phyloP scores from a whole-genome alignment of 2,113 vertebrate species.

The Platanista minor region DNA sequence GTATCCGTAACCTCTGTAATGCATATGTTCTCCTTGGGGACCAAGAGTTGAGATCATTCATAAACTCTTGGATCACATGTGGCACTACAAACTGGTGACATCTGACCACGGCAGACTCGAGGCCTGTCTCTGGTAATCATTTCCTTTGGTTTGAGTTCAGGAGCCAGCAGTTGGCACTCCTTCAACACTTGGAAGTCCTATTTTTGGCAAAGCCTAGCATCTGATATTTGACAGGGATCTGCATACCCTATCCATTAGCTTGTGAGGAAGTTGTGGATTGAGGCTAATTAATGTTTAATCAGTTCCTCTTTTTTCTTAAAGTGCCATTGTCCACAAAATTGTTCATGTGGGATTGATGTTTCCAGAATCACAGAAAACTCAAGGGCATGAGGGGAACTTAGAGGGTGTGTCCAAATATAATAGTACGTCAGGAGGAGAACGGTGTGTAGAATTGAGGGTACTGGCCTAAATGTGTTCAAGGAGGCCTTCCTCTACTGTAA shows the following conservation, averaged over 20 bases:
- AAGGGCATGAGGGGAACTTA: neutral
- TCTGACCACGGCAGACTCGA: slow-evolving; percentile 37
- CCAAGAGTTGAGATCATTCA: slow-evolving; percentile 33
- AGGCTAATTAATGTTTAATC: slow-evolving; percentile 79
- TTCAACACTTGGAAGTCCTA: slow-evolving; percentile 31
- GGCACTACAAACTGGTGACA: slow-evolving; percentile 39
- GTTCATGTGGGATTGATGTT: slow-evolving; percentile 25
- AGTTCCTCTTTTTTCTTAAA: slow-evolving; percentile 36
- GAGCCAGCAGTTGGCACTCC: slow-evolving; percentile 39
- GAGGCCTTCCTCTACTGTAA: neutral
- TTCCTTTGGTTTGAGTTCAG: neutral
- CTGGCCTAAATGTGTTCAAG: neutral
- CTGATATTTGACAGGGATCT: slow-evolving; percentile 56
- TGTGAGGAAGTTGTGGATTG: neutral
- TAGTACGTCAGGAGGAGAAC: neutral
- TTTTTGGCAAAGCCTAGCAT: slow-evolving; percentile 44
- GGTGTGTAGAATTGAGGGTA: accelerated
- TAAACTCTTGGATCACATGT: slow-evolving; percentile 39
- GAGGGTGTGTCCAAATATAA: neutral
- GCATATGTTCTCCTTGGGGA: slow-evolving; percentile 37
- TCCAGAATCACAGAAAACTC: accelerated
- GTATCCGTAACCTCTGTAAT: slow-evolving; percentile 56
- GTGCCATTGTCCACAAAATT: slow-evolving; percentile 11
- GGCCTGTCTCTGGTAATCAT: slow-evolving; percentile 27
- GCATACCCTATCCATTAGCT: neutral